Base-by-base conservation (phyloP, 2,797 vertebrate genomes). In the Phalanger gymnotis region DNA sequence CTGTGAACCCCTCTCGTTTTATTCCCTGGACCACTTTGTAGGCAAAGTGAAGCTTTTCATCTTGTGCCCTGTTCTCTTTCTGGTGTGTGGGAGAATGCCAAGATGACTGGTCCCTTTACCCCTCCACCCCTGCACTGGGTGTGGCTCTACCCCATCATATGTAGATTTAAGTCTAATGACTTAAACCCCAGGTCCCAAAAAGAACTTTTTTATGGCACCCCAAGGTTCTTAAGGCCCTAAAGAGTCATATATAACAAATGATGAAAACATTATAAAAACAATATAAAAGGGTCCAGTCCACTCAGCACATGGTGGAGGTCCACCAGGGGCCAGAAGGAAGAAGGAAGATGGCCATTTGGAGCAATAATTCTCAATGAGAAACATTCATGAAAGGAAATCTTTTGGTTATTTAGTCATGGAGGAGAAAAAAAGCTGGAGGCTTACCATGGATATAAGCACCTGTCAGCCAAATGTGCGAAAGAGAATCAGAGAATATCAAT, bases 181-280 rank as follows among this genome's bases (percentile, higher is more conserved):
- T 90, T 52, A n/a, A 57, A 6, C 11, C 13, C 91, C 4, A 53
- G 53, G n/a, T 54, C n/a, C 53, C 0, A 0, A 2, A 0, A 0
- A 28, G n/a, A 16, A 34, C 28, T 4, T 2, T 5, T 81, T 81
- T 9, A 0, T 2, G n/a, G 2, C 1, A 6, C 73, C 73, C 51
- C 9, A 1, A 0, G 0, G 30, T 58, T 53, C 54, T 56, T 19
- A 4, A 22, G 22, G n/a, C 7, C 53, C 34, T 1, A 0, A 9
- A 55, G 66, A 47, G 13, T 54, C 22, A 31, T 2, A 11, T 30
- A 0, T 5, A 0, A 4, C 5, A 31, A 40, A 0, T 0, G 30
- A 92, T 4, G 34, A 58, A 92, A 94, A 27, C 6, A 28, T 25
- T 1, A 1, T 30, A 53, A 51, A 22, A 90, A 90, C 52, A 90